These are phyloP conservation scores for Sarcophaga subvicina DNA, from an alignment of 2,888 invertebrate genomes.

Conservation along the genomic window DNA sequence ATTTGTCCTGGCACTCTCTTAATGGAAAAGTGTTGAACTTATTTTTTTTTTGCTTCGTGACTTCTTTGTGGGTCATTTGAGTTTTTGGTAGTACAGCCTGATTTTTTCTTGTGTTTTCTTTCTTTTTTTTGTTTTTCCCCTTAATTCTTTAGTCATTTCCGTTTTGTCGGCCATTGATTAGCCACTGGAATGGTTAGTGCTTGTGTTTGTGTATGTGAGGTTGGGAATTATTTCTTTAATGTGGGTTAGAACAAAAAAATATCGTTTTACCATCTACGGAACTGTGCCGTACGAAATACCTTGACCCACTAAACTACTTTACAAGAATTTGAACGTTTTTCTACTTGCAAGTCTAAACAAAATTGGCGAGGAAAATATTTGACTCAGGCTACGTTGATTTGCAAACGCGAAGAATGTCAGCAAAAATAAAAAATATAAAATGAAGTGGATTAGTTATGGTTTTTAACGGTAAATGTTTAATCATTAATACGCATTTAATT, in stretches of 20 bases:
- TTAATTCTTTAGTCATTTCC: conserved; percentile 19
- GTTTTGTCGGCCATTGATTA: conserved; percentile 43
- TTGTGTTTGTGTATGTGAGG: background rate
- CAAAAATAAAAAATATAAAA: too few relatives aligned
- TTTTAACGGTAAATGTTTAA: too few relatives aligned
- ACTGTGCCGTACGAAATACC: conserved; percentile 29
- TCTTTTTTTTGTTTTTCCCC: background rate
- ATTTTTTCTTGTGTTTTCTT: background rate
- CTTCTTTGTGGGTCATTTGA: conserved; percentile 55
- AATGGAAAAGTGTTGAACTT: conserved; percentile 12
- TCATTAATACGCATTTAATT: too few relatives aligned
- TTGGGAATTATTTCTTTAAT: conserved; percentile 46
- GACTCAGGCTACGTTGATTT: too few relatives aligned
- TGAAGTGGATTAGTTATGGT: too few relatives aligned
- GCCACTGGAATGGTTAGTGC: background rate
- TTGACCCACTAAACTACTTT: conserved; percentile 60
- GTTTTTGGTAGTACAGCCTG: conserved; percentile 37
- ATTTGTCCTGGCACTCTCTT: conserved; percentile 29
- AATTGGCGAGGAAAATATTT: background rate
- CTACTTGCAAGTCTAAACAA: background rate
- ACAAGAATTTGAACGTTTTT: conserved; percentile 12
- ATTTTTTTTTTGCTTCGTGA: background rate
- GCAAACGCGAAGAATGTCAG: too few relatives aligned
- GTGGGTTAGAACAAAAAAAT: conserved; percentile 38
- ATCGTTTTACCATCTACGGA: conserved; percentile 17